Evolutionary conservation across 2,113 vertebrate species (phyloP).

Genomic region (Triplophysa rosa): DNA sequence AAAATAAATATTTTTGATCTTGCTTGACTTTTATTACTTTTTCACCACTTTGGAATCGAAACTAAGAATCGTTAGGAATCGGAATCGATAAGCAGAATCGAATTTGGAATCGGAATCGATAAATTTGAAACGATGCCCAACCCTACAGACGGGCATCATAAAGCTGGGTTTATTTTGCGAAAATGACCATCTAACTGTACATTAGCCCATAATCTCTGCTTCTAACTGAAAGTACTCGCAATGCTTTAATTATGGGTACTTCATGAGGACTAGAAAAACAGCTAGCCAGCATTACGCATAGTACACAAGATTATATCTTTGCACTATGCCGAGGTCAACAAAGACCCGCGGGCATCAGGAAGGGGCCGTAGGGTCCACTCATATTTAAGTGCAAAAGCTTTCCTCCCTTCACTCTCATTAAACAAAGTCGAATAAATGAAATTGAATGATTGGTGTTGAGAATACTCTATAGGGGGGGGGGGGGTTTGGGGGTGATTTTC

Average conservation of each 20-base stretch:
- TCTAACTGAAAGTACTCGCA: slow-evolving; percentile 34
- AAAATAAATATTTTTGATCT: too few relatives aligned
- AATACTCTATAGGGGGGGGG: slow-evolving; percentile 35
- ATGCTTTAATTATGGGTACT: slow-evolving; percentile 46
- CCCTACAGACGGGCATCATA: background rate
- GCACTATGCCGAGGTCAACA: slow-evolving; percentile 50
- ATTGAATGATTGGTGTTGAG: slow-evolving; percentile 57
- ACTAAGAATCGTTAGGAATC: too few relatives aligned
- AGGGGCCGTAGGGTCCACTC: slow-evolving; percentile 45
- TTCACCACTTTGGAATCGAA: too few relatives aligned
- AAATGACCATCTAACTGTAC: background rate
- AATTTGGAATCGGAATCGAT: too few relatives aligned
- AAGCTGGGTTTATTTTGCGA: background rate
- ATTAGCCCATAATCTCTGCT: background rate
- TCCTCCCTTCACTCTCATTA: slow-evolving; percentile 53
- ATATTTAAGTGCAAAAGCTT: slow-evolving; percentile 47
- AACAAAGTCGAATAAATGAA: slow-evolving; percentile 58
- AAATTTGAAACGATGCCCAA: too few relatives aligned
- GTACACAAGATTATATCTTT: background rate
- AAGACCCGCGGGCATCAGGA: slow-evolving; percentile 1
- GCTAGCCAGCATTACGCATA: background rate
- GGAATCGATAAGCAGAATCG: too few relatives aligned
- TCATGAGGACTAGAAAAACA: background rate
- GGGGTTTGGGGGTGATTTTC: background rate
- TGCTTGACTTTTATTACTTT: too few relatives aligned